phyloP scores from a whole-genome alignment of 2,113 vertebrate species.

The Lepisosteus oculatus region DNA sequence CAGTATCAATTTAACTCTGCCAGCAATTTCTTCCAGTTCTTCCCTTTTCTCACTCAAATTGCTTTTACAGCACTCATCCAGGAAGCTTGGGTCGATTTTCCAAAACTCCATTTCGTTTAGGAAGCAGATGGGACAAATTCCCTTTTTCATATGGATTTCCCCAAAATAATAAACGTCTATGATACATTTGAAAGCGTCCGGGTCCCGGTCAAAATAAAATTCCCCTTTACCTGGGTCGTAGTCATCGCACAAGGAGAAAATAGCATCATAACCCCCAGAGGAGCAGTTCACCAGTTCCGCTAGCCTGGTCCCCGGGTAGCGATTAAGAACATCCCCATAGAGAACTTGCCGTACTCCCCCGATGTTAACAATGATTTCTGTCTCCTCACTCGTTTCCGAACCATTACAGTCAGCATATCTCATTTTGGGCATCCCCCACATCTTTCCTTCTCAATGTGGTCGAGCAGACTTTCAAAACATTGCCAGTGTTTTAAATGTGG shows the following conservation, averaged over 20 bases:
- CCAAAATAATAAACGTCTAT: slow-evolving; percentile 90
- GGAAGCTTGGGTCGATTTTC: slow-evolving; percentile 86
- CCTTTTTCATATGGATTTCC: slow-evolving; percentile 93
- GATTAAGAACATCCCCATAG: slow-evolving; percentile 77
- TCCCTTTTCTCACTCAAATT: slow-evolving; percentile 88
- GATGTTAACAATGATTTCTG: slow-evolving; percentile 86
- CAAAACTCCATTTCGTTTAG: slow-evolving; percentile 97
- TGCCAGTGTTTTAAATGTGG: background rate
- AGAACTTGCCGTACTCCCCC: slow-evolving; percentile 88
- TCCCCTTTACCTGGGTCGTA: slow-evolving; percentile 87
- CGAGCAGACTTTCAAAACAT: slow-evolving; percentile 6
- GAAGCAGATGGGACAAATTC: slow-evolving; percentile 96
- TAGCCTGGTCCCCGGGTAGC: slow-evolving; percentile 87
- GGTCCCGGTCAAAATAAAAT: slow-evolving; percentile 97
- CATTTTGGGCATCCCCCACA: slow-evolving; percentile 68
- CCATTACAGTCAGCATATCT: slow-evolving; percentile 60
- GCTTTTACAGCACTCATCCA: slow-evolving; percentile 93
- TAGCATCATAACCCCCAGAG: slow-evolving; percentile 71
- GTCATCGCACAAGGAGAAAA: slow-evolving; percentile 90
- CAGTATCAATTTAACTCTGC: slow-evolving; percentile 85
- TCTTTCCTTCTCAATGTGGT: slow-evolving; percentile 36
- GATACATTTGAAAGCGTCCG: slow-evolving; percentile 93
- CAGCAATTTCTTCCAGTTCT: slow-evolving; percentile 88
- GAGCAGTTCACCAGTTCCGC: slow-evolving; percentile 84
- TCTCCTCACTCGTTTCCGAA: slow-evolving; percentile 71